Conservation (phyloP, 37 sponge, comb jelly and placozoan genomes). For the Chondrilla cf. caribensis region DNA sequence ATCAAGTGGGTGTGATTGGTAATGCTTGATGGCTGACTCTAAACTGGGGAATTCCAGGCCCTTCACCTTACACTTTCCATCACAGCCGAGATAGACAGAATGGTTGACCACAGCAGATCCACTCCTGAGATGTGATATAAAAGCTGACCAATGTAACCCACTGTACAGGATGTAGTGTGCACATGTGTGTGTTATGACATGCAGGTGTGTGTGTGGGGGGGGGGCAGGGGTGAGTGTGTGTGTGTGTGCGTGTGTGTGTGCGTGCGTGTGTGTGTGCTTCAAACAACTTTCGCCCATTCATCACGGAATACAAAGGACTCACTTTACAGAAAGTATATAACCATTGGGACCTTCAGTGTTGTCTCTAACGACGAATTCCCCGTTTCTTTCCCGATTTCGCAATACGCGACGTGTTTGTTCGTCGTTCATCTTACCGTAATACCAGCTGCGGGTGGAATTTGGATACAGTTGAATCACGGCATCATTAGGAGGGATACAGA, state of each 20-base stretch:
- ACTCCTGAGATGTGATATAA: background rate
- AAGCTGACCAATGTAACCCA: background rate
- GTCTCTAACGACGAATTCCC: conserved; percentile 58
- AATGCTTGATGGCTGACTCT: conserved; percentile 38
- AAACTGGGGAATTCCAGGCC: background rate
- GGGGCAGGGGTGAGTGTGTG: too few relatives aligned
- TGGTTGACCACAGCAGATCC: background rate
- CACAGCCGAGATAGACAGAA: background rate
- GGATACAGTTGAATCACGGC: background rate
- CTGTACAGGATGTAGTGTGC: too few relatives aligned
- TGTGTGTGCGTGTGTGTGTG: too few relatives aligned
- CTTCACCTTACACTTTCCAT: background rate
- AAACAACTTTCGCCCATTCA: background rate
- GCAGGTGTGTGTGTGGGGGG: too few relatives aligned
- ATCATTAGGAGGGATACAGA: background rate
- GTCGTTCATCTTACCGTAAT: conserved; percentile 55
- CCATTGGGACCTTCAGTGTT: background rate
- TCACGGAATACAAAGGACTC: background rate
- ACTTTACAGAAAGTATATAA: conserved; percentile 2
- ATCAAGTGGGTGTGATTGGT: conserved; percentile 46
- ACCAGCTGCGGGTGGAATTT: conserved; percentile 51
- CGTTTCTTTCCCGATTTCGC: background rate
- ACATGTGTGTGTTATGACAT: too few relatives aligned
- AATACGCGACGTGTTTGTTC: conserved; percentile 33
- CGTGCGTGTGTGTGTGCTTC: too few relatives aligned